phyloP scores from a whole-genome alignment of 2,888 invertebrate species.

The Entomobrya proxima region DNA sequence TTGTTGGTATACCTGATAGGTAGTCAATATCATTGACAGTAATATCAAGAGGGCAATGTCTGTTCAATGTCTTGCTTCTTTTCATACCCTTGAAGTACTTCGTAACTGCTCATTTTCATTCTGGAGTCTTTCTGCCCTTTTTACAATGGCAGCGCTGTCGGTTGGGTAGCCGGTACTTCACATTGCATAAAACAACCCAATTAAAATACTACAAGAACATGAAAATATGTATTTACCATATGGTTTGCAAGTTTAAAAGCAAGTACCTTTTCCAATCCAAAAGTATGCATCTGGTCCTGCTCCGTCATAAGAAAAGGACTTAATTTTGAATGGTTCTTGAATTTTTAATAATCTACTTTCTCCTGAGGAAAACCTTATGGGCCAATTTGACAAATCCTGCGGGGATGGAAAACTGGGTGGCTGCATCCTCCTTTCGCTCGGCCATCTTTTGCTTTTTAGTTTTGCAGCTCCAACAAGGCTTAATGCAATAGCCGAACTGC shows the following conservation, averaged over 20 bases:
- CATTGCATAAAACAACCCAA: background rate
- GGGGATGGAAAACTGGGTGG: constrained; percentile 62
- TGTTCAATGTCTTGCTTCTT: constrained; percentile 95
- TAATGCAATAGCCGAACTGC: constrained; percentile 24
- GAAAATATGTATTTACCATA: background rate
- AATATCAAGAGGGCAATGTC: constrained; percentile 87
- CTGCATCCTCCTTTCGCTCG: constrained; percentile 31
- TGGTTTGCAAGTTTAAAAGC: background rate
- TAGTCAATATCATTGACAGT: constrained; percentile 94
- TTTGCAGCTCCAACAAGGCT: constrained; percentile 49
- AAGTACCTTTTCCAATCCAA: constrained; percentile 68
- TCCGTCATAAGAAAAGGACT: constrained; percentile 68
- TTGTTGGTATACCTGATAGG: constrained; percentile 80
- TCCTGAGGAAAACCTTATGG: constrained; percentile 70
- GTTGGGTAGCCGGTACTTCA: constrained; percentile 49
- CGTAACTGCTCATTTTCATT: constrained; percentile 77
- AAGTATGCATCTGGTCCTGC: constrained; percentile 72
- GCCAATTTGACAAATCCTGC: constrained; percentile 64
- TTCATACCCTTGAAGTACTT: constrained; percentile 89
- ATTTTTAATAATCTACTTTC: constrained; percentile 66
- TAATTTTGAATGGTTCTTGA: constrained; percentile 66
- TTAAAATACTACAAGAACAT: background rate
- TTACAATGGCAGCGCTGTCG: constrained; percentile 53
- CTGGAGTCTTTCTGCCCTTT: constrained; percentile 68
- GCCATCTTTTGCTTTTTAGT: constrained; percentile 44